These are phyloP conservation scores for Sandelia bainsii DNA, from an alignment of 2,797 vertebrate species.

Conservation along the genomic window DNA sequence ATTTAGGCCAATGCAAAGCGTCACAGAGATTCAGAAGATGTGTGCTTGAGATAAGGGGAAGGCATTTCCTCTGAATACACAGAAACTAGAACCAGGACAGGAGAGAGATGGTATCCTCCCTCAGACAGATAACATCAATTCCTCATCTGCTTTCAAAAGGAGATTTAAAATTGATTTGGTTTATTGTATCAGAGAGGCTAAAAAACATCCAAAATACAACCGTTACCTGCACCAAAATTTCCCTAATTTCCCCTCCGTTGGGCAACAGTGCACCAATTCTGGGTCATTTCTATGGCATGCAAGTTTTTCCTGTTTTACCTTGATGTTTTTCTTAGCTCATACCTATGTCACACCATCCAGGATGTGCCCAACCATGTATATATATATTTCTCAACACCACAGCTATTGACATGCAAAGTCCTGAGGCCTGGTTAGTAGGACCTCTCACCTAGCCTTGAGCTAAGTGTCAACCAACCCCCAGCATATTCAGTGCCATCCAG, in stretches of 20 bases:
- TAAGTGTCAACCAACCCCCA: slow-evolving; percentile 50
- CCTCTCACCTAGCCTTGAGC: slow-evolving; percentile 53
- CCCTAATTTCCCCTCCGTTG: background rate
- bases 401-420: slow-evolving; percentile 25
- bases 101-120: slow-evolving; percentile 60
- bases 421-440: slow-evolving; percentile 39
- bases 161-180: slow-evolving; percentile 17
- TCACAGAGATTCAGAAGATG: slow-evolving; percentile 71
- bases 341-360: background rate
- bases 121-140: slow-evolving; percentile 29
- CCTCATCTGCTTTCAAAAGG: slow-evolving; percentile 48
- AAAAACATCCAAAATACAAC: background rate
- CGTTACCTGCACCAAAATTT: background rate
- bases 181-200: background rate
- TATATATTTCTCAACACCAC: slow-evolving; percentile 5
- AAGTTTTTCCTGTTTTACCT: background rate
- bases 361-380: background rate
- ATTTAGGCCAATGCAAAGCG: slow-evolving; percentile 72
- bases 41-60: slow-evolving; percentile 84
- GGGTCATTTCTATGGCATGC: background rate
- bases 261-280: background rate
- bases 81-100: slow-evolving; percentile 77
- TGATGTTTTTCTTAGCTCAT: background rate
- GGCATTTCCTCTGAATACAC: slow-evolving; percentile 86
- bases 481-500: slow-evolving; percentile 69